These are phyloP conservation scores for Mormyrus iriodes DNA, from an alignment of 2,113 vertebrate species.

Conservation along the genomic window DNA sequence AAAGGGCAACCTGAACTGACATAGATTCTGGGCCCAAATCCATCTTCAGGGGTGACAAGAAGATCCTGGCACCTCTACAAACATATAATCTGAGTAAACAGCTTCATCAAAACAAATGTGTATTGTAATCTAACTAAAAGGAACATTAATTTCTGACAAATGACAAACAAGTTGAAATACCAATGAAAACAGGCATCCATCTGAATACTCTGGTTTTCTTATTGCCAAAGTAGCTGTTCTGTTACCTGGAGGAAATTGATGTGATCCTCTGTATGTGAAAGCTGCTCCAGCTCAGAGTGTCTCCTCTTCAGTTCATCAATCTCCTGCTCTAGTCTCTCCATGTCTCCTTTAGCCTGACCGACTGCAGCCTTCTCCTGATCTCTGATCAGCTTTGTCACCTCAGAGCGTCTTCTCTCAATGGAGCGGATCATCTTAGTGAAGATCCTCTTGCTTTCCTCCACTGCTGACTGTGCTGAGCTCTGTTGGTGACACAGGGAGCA, in stretches of 20 bases:
- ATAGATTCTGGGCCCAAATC: background rate
- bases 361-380: background rate
- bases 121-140: background rate
- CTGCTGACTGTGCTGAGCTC: too few species aligned
- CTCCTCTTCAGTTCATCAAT: constrained; percentile 24
- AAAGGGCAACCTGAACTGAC: background rate
- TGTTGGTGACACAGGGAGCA: too few species aligned
- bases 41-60: background rate
- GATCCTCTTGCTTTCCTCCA: too few species aligned
- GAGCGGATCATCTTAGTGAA: too few species aligned
- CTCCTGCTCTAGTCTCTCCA: constrained; percentile 18
- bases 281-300: constrained; percentile 26
- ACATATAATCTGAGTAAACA: background rate
- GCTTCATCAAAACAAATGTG: background rate
- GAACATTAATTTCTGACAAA: background rate
- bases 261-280: constrained; percentile 23
- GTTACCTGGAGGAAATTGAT: constrained; percentile 35
- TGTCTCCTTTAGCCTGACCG: background rate
- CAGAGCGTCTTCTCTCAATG: too few species aligned
- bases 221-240: background rate
- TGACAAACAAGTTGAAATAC: background rate
- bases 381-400: background rate
- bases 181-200: background rate
- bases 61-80: background rate
- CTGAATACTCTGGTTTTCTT: background rate